Percentiles rank a stretch among this genome's conserved stretches.
phyloP scores from a whole-genome alignment of 2,113 vertebrate genomes.

The Crotophaga sulcirostris region DNA sequence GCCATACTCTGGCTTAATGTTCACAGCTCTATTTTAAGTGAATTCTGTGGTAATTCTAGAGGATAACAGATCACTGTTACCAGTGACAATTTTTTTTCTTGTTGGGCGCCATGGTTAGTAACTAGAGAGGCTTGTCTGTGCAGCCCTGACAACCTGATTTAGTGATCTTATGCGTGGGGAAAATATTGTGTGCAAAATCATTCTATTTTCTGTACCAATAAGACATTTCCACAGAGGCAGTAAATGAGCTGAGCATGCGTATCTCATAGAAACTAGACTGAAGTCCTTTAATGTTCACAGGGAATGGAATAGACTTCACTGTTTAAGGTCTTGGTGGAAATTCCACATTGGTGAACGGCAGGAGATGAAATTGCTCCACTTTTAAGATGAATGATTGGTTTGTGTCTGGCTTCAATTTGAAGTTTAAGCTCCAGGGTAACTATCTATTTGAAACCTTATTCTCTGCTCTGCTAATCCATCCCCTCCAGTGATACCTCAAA shows the following conservation, averaged over 20 bases:
- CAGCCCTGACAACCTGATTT: background rate
- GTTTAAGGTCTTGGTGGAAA: background rate
- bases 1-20: background rate
- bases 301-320: background rate
- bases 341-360: background rate
- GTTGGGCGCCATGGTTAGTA: accelerated
- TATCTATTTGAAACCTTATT: background rate
- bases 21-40: background rate
- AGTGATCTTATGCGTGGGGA: background rate
- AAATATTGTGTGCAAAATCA: background rate
- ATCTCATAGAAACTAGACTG: background rate
- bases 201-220: background rate
- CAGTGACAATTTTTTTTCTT: background rate
- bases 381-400: background rate
- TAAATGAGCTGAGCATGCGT: background rate
- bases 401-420: background rate
- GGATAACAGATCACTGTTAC: background rate
- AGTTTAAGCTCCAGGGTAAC: background rate
- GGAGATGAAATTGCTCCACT: background rate
- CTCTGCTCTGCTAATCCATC: background rate
- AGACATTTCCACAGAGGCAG: background rate
- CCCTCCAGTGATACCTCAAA: background rate
- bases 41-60: background rate
- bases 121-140: background rate
- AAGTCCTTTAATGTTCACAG: background rate